Evolutionary conservation across 2,888 invertebrate species (phyloP), one percentile per base, ranked within the genome.

Genomic region (Endotricha flammealis): DNA sequence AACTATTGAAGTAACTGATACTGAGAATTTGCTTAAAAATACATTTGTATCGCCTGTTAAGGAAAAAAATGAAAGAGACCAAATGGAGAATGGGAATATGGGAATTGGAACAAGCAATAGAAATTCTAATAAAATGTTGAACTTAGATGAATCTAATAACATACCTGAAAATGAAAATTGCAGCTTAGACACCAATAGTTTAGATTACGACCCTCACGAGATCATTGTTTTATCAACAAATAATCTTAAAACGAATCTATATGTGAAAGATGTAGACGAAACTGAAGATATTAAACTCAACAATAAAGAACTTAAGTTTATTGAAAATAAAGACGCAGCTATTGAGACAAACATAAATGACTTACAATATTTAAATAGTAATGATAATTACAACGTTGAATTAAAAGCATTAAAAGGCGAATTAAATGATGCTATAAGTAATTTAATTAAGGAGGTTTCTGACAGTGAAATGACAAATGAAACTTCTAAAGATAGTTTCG

Each of bases 1-100:
- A 13, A 85, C 82, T 2, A 87, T 87, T 43, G 87, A 87, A 68
- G 81, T 87, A 1, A 81, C 78, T 23, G 79, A 82, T 44, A 73
- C 85, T 14, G 85, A 83, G 57, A 73, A 68, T 32, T 67, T 85
- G 22, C 50, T 83, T 0, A 83, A 75, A 44, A 76, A 72, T 42
- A 63, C 71, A 8, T 79, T 73, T 50, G 50, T 70, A 25, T 38
- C 60, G 13, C 50, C 55, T 17, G 39, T 35, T 27, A 44, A 46
- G 13, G 42, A 46, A 4, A 33, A 31, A 14, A 33, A n/a, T 4
- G 16, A 39, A 32, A n/a, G n/a, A n/a, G n/a, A n/a, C n/a, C n/a
- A n/a, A n/a, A n/a, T n/a, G n/a, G n/a, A n/a, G n/a, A 20, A 6
- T 20, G 3, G 20, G 8, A 20, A 2, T 20, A 2, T 8, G 7